Base-by-base conservation (phyloP, 2,113 vertebrate genomes). In the Oreochromis tanganicae region DNA sequence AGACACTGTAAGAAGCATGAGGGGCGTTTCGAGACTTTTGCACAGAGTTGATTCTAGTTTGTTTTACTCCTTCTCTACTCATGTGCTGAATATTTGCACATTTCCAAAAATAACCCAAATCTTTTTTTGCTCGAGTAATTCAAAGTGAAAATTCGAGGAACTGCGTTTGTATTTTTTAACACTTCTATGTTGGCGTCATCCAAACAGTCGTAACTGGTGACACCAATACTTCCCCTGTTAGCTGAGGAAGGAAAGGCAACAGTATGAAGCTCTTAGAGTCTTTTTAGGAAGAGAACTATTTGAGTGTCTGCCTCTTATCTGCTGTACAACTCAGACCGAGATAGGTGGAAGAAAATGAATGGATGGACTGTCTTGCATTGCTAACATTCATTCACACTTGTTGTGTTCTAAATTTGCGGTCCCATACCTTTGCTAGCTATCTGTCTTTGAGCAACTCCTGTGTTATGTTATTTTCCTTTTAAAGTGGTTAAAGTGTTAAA, bases 401-500 rank as follows among this genome's bases (percentile, higher is more conserved):
- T 21, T 68, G 19, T 38, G 19, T 68, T 21, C 34, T 41, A 21
- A 41, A 41, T 68, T 41, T 68, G 63, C 19, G 13, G 21, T 68
- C 7, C 0, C 3, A 1, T 71, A 0, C n/a, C n/a, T 71, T 71
- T 71, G 12, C 2, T 43, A 24, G 36, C 12, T 71, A 24, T 16
- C 12, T 43, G 38, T 24, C n/a, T 71, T 71, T 41, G 0, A 43
- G n/a, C 6, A 13, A 8, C 11, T 41, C 19, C 19, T 3, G 3
- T 21, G 0, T 41, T 71, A 14, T 24, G 11, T 41, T 43, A 71
- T 71, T 71, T 71, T 43, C 12, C n/a, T 71, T 71, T 16, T n/a
- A 16, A 71, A 43, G 27, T 27, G 27, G 27, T 27, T 27, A 27
- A 27, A 27, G 27, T 27, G 3, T 27, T n/a, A 16, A 71, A 43